These are phyloP conservation scores for Campodea augens DNA, from an alignment of 1,140 invertebrate genomes.

Conservation along the genomic window DNA sequence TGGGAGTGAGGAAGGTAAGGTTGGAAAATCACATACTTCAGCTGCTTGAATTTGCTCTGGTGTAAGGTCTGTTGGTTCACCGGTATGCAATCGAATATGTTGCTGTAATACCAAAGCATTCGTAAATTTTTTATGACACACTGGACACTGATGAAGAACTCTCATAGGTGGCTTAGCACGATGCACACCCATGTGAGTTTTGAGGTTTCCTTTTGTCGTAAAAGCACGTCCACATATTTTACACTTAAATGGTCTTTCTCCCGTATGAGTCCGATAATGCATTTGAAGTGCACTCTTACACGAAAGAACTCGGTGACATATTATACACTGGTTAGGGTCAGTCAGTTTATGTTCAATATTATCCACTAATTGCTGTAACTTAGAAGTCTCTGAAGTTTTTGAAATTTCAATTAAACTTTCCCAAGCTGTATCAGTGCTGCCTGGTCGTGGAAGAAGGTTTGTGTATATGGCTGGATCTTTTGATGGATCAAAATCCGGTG, in stretches of 20 bases:
- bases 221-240: constrained; percentile 93
- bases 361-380: constrained; percentile 85
- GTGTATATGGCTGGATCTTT: constrained; percentile 50
- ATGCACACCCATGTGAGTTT: constrained; percentile 98
- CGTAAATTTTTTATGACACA: constrained; percentile 95
- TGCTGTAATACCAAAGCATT: constrained; percentile 86
- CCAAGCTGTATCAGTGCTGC: constrained; percentile 89
- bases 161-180: constrained; percentile 77
- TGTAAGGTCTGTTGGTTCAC: constrained; percentile 65
- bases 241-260: constrained; percentile 88
- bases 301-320: constrained; percentile 88
- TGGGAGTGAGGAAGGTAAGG: constrained; percentile 20
- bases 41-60: constrained; percentile 72
- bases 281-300: constrained; percentile 97
- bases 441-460: constrained; percentile 62
- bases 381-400: constrained; percentile 84
- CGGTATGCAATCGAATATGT: constrained; percentile 79
- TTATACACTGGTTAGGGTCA: constrained; percentile 93
- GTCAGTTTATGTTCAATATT: constrained; percentile 90
- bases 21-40: constrained; percentile 51
- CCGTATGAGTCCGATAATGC: constrained; percentile 93
- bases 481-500: constrained; percentile 36
- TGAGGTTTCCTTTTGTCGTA: constrained; percentile 95
- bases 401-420: constrained; percentile 91
- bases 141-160: constrained; percentile 89